Base-by-base conservation (phyloP, 2,797 vertebrate species). In the Rachycentron canadum region DNA sequence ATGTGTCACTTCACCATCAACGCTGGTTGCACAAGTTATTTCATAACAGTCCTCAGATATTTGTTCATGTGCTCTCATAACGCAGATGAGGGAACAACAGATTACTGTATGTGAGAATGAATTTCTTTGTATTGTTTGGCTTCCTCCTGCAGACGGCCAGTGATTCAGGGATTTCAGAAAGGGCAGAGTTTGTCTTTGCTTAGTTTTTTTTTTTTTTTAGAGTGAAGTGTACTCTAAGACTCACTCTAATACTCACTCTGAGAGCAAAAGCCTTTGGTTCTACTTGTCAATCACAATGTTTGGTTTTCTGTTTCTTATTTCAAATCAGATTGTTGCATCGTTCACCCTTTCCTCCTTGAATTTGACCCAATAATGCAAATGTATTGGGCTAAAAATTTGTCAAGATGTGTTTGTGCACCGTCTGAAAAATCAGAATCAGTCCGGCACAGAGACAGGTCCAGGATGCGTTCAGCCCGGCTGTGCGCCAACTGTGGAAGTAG, bases 331-430 rank as follows among this genome's bases (percentile, higher is more conserved):
- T 1, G 40, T 38, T 55, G 5, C 23, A 11, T 19, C 12, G 19
- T 45, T 30, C 21, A 61, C 21, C 14, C 3, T 45, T 38, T 56
- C 32, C 4, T 41, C 45, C 61, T 43, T n/a, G 25, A 49, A 16
- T 26, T 23, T 19, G 30, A 25, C 49, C 14, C 10, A 50, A 50
- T 4, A 6, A 14, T 14, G 25, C 13, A 2, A 52, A 61, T 34
- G 28, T 28, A 43, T 63, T 12, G 19, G 28, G n/a, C 16, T 16
- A 21, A 50, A 11, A 55, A 49, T n/a, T 25, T 56, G 21, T n/a
- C n/a, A 3, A 43, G 60, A 52, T 7, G 19, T 40, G 16, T 43
- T 59, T 57, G 58, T 65, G 58, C 59, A 41, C 41, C 38, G 41
- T 63, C 5, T 40, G 25, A 19, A 47, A 28, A 62, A 53, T 41